Evolutionary conservation across 2,797 vertebrate genomes (phyloP).

Genomic region (Sylvia borin): DNA sequence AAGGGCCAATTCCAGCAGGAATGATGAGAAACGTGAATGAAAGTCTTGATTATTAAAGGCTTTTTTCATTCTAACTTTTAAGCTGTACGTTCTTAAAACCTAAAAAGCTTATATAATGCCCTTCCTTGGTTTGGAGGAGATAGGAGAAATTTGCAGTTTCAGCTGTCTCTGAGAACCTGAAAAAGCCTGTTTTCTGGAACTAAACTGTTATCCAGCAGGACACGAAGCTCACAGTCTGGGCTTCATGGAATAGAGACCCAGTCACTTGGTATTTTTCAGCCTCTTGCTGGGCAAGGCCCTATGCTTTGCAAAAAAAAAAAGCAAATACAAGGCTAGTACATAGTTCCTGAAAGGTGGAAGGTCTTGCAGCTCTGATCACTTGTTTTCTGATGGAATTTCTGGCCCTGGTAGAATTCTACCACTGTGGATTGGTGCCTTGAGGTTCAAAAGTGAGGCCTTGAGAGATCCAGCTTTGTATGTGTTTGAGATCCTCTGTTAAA

Average conservation of each 20-base stretch:
- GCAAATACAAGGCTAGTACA: neutral
- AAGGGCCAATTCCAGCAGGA: neutral
- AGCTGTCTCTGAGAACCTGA: neutral
- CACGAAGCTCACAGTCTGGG: neutral
- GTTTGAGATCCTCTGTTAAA: neutral
- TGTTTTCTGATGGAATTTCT: neutral
- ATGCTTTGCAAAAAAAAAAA: neutral
- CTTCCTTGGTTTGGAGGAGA: neutral
- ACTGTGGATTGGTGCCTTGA: neutral
- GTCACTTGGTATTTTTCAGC: neutral
- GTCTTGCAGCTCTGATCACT: neutral
- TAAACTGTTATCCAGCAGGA: neutral
- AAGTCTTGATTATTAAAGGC: neutral
- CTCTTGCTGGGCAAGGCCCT: neutral
- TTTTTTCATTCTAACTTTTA: neutral
- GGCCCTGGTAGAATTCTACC: neutral
- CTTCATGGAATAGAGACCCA: neutral
- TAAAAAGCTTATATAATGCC: neutral
- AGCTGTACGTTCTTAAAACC: neutral
- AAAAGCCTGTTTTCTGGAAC: neutral
- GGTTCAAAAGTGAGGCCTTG: neutral
- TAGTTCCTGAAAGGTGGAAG: neutral
- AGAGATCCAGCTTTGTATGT: neutral
- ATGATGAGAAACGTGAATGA: neutral
- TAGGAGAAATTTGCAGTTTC: accelerated